phyloP scores from a whole-genome alignment of 1,140 invertebrate species.

The Zaprionus davidi region DNA sequence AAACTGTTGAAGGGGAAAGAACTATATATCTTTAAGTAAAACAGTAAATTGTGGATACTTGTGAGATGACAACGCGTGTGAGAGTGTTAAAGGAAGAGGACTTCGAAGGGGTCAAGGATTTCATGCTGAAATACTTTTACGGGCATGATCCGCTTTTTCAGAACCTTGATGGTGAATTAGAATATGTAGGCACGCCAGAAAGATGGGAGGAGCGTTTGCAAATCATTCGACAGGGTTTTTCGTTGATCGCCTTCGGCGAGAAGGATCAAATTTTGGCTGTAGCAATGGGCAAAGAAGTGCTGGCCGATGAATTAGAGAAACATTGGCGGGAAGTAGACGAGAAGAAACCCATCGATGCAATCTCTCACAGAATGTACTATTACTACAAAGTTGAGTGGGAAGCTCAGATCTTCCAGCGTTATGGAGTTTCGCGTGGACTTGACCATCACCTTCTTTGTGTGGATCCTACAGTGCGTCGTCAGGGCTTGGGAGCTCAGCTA shows the following conservation, averaged over 20 bases:
- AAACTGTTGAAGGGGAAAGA: no score
- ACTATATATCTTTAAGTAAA: no score
- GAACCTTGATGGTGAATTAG: conserved; percentile 43
- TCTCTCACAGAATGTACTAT: conserved; percentile 54
- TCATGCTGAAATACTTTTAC: conserved; percentile 55
- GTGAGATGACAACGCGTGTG: conserved; percentile 30
- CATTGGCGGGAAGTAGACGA: conserved; percentile 37
- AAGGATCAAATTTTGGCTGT: conserved; percentile 53
- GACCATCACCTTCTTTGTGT: conserved; percentile 59
- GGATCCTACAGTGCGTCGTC: conserved; percentile 37
- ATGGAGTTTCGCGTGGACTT: conserved; percentile 36
- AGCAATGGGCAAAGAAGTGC: conserved; percentile 32
- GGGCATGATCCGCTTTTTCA: conserved; percentile 55
- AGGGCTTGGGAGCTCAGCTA: conserved; percentile 52
- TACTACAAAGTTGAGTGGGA: conserved; percentile 43
- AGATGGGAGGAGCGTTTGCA: conserved; percentile 34
- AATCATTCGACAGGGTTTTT: conserved; percentile 45
- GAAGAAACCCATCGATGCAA: conserved; percentile 7
- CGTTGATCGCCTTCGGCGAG: conserved; percentile 53
- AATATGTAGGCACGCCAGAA: background rate
- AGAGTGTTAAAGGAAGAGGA: conserved; percentile 27
- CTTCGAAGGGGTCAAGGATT: conserved; percentile 38
- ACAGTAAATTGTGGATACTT: background rate
- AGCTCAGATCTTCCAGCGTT: conserved; percentile 55
- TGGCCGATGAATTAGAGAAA: conserved; percentile 49